Evolutionary conservation across 1,140 invertebrate genomes (phyloP), one percentile per base, ranked within the genome.

Genomic region (Archivesica marissinica): DNA sequence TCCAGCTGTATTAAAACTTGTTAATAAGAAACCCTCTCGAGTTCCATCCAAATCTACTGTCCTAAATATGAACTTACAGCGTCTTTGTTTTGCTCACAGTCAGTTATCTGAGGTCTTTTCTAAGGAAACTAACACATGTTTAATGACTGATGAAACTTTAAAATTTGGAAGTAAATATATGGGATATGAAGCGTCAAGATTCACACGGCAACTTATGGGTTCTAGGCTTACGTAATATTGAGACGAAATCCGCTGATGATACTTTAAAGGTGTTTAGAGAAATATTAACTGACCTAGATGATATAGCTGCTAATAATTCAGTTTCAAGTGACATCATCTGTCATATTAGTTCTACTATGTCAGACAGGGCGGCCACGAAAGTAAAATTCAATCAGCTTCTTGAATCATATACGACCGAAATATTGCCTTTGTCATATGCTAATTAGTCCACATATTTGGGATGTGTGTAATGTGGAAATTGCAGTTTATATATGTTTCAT

Each of bases 181-280:
- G 77, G 77, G 77, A 2, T 68, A 66, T 68, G 77, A 80, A 35
- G 77, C 61, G n/a, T 2, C 77, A 33, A n/a, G 77, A 80, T 28
- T 80, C 77, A 30, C 13, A 41, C 13, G 77, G 77, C 17, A 41
- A 38, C 1, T 68, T 80, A 15, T 80, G 41, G 61, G 77, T 80
- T 13, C 52, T 68, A 33, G 77, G 77, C 28, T 61, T 80, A n/a
- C 25, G 77, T 50, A 61, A 80, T 23, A 80, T 64, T 68, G 39
- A 80, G 35, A 68, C 77, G 50, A 78, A 78, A 78, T 78, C 75
- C 13, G 15, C 75, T 39, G 39, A 44, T 35, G 56, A 61, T 35
- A 78, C 77, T 7, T 28, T 80, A 44, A 80, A 80, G 52, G 77
- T 80, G 17, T 80, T 80, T 23, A 75, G 68, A 68, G 11, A 80